A percentile compares a stretch with the other conserved stretches of the same genome.
Evolutionary conservation across 2,888 invertebrate species (phyloP).

Genomic region (Baccha elongata): DNA sequence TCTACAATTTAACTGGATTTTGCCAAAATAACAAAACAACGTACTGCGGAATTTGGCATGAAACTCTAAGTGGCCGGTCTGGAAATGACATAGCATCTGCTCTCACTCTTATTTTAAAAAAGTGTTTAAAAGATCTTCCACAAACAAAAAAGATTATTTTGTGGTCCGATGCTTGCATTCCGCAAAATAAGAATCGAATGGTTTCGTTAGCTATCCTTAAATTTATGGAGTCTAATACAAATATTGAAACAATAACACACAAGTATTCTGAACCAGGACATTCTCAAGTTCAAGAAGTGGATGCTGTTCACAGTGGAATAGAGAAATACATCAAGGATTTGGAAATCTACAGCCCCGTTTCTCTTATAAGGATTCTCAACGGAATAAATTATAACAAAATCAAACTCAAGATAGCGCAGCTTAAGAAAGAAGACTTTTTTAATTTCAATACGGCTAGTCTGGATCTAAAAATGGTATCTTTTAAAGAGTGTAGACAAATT

Average conservation of each 20-base stretch:
- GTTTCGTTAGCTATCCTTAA: neutral
- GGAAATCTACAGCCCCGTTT: slow-evolving; percentile 10
- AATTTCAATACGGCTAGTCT: too few species aligned
- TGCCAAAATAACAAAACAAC: slow-evolving; percentile 1
- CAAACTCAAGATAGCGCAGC: neutral
- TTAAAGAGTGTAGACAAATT: neutral
- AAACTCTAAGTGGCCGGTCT: slow-evolving; percentile 13
- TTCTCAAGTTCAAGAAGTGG: slow-evolving; percentile 16
- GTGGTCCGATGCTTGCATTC: slow-evolving; percentile 4
- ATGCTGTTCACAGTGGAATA: slow-evolving; percentile 19
- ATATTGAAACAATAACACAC: neutral
- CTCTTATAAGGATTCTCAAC: neutral
- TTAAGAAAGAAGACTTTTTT: too few species aligned
- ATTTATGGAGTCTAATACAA: slow-evolving; percentile 1
- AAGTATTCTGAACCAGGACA: slow-evolving; percentile 15
- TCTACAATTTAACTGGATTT: slow-evolving; percentile 9
- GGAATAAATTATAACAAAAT: neutral
- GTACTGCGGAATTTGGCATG: slow-evolving; percentile 13
- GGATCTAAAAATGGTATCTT: neutral
- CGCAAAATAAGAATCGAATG: slow-evolving; percentile 1
- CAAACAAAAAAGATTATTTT: neutral
- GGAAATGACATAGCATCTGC: slow-evolving; percentile 20
- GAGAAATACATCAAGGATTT: slow-evolving; percentile 1
- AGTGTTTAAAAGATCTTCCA: slow-evolving; percentile 1
- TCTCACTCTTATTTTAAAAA: slow-evolving; percentile 6